phyloP scores from a whole-genome alignment of 2,113 vertebrate species.

The Leuciscus idus region DNA sequence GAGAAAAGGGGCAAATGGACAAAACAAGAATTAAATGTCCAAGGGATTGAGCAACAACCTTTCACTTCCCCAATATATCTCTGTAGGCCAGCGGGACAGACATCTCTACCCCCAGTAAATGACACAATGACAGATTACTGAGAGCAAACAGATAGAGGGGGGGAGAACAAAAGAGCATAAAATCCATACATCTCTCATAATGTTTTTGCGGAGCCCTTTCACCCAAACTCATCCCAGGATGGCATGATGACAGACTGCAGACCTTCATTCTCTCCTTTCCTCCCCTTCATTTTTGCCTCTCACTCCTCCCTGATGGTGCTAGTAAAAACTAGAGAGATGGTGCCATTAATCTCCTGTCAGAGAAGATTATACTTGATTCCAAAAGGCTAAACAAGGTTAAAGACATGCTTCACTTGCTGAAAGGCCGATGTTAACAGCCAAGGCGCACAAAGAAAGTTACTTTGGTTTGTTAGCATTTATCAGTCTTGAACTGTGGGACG shows the following conservation, averaged over 20 bases:
- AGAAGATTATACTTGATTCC: conserved; percentile 63
- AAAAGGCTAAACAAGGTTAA: conserved; percentile 59
- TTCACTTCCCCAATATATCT: neutral
- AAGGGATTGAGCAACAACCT: neutral
- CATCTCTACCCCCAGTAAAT: neutral
- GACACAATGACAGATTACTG: conserved; percentile 13
- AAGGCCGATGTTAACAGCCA: conserved; percentile 48
- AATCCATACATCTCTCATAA: conserved; percentile 6
- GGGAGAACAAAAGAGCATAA: neutral
- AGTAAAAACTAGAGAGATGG: conserved; percentile 40
- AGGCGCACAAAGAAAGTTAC: conserved; percentile 15
- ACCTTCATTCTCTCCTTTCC: conserved; percentile 46
- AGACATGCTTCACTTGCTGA: conserved; percentile 47
- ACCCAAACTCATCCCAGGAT: conserved; percentile 42
- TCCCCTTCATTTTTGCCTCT: conserved; percentile 39
- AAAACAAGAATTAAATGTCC: neutral
- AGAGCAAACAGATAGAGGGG: neutral
- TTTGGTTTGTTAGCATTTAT: conserved; percentile 41
- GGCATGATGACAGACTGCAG: conserved; percentile 58
- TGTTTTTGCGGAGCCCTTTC: conserved; percentile 51
- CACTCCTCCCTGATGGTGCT: conserved; percentile 28
- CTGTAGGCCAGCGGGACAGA: neutral
- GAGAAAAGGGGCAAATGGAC: neutral
- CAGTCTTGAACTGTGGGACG: neutral
- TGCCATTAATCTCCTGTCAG: conserved; percentile 61